Conservation (phyloP, 2,797 vertebrate species). For the Galaxias olidus region DNA sequence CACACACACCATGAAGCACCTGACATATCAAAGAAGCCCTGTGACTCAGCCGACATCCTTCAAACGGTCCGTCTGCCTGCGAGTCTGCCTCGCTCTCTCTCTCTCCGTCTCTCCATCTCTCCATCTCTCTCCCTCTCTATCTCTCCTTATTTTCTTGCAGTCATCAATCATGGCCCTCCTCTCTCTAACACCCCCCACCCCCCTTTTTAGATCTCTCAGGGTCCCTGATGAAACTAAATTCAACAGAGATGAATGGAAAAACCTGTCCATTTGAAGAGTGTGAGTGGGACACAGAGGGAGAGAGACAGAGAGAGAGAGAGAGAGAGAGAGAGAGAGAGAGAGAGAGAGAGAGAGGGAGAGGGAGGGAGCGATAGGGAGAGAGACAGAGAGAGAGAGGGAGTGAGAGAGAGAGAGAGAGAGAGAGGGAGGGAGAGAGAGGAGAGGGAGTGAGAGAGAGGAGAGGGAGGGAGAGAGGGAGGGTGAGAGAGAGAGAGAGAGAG, state of each 20-base stretch:
- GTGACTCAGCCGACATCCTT: background rate
- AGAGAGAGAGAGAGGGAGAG: conserved; percentile 7
- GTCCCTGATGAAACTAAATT: conserved; percentile 3
- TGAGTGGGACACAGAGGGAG: background rate
- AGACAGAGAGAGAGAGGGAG: conserved; percentile 7
- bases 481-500: background rate
- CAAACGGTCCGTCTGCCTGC: background rate
- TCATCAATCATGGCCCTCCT: background rate
- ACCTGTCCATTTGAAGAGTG: background rate
- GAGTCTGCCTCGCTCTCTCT: conserved; percentile 7
- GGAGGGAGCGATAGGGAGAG: conserved; percentile 10
- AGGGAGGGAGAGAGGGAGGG: background rate
- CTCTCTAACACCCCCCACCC: background rate
- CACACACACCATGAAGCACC: background rate
- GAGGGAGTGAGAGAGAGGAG: conserved; percentile 8
- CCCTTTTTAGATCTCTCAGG: conserved; percentile 3
- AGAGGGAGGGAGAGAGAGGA: conserved; percentile 10
- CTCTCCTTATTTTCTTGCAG: background rate
- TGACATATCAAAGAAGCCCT: conserved; percentile 3
- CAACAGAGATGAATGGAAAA: background rate
- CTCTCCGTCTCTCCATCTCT: background rate
- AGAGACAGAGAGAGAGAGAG: conserved; percentile 5
- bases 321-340: conserved; percentile 3
- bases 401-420: conserved; percentile 6
- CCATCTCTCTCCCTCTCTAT: background rate